A percentile compares a stretch with the other conserved stretches of the same genome.
Evolutionary conservation across 2,797 vertebrate species (phyloP).

Genomic region (Catostomus latipinnis): DNA sequence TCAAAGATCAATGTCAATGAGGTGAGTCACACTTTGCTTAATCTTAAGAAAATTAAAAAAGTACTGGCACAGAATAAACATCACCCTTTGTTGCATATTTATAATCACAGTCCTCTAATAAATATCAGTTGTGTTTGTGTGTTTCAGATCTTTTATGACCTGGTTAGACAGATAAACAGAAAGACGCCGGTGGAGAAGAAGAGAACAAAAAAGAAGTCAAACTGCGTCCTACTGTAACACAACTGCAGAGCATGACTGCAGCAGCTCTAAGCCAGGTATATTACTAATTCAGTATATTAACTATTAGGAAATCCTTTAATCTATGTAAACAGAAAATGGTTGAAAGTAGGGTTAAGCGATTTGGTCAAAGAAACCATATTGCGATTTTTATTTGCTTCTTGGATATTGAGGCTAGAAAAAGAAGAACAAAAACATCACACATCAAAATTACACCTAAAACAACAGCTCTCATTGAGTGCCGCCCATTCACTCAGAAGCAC

Average conservation of each 20-base stretch:
- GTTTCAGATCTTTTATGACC: slow-evolving; percentile 97
- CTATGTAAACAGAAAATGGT: neutral
- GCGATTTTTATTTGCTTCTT: no score
- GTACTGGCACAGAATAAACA: neutral
- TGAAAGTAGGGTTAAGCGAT: no score
- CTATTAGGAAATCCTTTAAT: neutral
- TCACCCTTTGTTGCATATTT: no score
- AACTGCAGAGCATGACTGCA: slow-evolving; percentile 69
- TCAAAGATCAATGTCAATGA: slow-evolving; percentile 99
- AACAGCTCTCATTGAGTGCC: no score
- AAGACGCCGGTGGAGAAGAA: slow-evolving; percentile 99
- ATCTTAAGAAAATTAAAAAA: neutral
- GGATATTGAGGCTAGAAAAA: no score
- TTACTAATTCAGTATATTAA: neutral
- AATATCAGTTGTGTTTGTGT: neutral
- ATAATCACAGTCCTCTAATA: slow-evolving; percentile 6
- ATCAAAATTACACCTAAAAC: no score
- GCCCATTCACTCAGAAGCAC: no score
- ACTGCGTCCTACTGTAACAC: slow-evolving; percentile 94
- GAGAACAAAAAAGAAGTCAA: slow-evolving; percentile 96
- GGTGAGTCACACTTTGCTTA: slow-evolving; percentile 70
- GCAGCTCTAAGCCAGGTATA: slow-evolving; percentile 95
- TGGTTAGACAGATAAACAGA: slow-evolving; percentile 99
- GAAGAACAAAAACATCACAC: no score
- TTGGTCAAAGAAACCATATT: no score